phyloP scores from a whole-genome alignment of 1,140 invertebrate species.

The Scaptomyza hsui region DNA sequence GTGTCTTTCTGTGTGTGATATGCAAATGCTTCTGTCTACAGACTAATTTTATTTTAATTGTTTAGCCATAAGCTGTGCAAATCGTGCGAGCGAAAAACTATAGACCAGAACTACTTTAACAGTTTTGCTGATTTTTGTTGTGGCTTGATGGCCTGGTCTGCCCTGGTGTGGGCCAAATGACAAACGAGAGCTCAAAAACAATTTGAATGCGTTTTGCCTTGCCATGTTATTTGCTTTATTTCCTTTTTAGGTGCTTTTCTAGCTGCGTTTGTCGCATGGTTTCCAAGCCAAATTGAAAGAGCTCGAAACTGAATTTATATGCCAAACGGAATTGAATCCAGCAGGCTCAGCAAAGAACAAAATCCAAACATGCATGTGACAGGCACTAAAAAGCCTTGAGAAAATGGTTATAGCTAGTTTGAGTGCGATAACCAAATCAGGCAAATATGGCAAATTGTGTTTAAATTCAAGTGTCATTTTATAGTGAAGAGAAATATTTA shows the following conservation, averaged over 20 bases:
- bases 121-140: constrained; percentile 15
- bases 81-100: constrained; percentile 1
- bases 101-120: constrained; percentile 9
- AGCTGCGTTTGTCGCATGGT: constrained; percentile 8
- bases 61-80: constrained; percentile 40
- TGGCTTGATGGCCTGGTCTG: constrained; percentile 6
- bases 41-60: constrained; percentile 73
- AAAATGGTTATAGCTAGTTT: not conserved
- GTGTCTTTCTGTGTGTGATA: constrained; percentile 51
- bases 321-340: constrained; percentile 39
- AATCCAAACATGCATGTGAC: constrained; percentile 30
- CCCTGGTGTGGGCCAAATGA: constrained; percentile 21
- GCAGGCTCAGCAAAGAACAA: not conserved
- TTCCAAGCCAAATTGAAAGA: constrained; percentile 49
- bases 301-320: constrained; percentile 50
- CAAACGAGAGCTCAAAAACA: constrained; percentile 48
- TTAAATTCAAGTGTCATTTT: no score
- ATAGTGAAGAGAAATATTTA: no score
- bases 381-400: constrained; percentile 12
- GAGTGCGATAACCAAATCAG: not conserved
- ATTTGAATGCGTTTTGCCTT: constrained; percentile 57
- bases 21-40: constrained; percentile 64
- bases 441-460: not conserved
- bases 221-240: constrained; percentile 3
- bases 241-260: constrained; percentile 1